phyloP scores from a whole-genome alignment of 2,797 vertebrate genomes.

The Acipenser ruthenus region DNA sequence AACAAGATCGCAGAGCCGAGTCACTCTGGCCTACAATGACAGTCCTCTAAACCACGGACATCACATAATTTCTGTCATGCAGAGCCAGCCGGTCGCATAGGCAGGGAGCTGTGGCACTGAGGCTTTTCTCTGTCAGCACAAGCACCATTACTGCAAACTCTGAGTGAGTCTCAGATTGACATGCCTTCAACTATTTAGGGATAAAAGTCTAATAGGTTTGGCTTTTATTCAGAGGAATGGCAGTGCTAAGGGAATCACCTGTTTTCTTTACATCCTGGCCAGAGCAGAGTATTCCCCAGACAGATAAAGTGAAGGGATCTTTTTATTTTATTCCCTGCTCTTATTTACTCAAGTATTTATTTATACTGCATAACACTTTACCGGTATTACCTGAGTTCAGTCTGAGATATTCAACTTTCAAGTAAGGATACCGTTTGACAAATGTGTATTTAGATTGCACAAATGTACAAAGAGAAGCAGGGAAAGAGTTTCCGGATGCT shows the following conservation, averaged over 20 bases:
- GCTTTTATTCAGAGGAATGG: not conserved
- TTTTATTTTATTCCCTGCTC: no score
- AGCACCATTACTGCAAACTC: not conserved
- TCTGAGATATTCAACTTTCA: no score
- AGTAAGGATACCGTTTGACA: no score
- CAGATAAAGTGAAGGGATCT: not conserved
- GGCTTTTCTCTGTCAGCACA: not conserved
- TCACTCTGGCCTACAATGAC: not conserved
- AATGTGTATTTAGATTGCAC: no score
- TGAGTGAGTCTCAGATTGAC: not conserved
- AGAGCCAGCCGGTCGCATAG: not conserved
- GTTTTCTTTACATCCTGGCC: not conserved
- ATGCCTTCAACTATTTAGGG: not conserved
- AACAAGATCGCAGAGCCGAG: conserved; percentile 5
- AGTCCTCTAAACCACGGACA: conserved; percentile 19
- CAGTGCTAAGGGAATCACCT: not conserved
- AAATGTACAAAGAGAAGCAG: no score
- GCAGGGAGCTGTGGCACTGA: not conserved
- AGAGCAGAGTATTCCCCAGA: conserved; percentile 1
- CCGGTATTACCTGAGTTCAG: no score
- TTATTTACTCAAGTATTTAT: no score
- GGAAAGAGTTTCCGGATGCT: no score
- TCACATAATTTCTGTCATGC: conserved; percentile 20
- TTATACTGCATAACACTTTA: no score
- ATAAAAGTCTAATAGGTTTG: not conserved